These are phyloP conservation scores for Nothoprocta perdicaria DNA, from an alignment of 2,113 vertebrate species.

Conservation along the genomic window DNA sequence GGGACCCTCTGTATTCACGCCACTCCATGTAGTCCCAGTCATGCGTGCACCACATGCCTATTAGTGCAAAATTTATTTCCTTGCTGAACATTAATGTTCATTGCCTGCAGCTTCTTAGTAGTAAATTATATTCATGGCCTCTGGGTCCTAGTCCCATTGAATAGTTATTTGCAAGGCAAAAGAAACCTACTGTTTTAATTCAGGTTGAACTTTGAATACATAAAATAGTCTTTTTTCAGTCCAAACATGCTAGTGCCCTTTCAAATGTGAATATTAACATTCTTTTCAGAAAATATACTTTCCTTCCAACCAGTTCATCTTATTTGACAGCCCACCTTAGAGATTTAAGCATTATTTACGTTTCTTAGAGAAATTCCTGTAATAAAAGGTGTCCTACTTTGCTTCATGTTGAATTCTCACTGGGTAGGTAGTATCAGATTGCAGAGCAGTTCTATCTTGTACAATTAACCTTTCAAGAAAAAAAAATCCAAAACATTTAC, in stretches of 20 bases:
- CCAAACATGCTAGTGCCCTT: neutral
- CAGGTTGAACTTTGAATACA: neutral
- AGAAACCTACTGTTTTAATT: neutral
- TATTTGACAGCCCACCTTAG: neutral
- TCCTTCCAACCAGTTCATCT: neutral
- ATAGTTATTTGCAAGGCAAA: conserved; percentile 48
- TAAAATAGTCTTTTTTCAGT: conserved; percentile 6
- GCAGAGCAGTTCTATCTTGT: neutral
- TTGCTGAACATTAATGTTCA: neutral
- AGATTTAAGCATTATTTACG: neutral
- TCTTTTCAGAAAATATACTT: neutral
- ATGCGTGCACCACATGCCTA: fast-evolving
- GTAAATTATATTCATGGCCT: conserved; percentile 41
- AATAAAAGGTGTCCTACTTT: neutral
- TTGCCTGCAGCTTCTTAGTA: neutral
- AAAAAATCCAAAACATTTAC: neutral
- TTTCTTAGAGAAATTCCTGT: neutral
- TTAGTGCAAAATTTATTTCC: neutral
- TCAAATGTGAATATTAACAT: conserved; percentile 15
- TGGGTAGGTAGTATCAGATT: neutral
- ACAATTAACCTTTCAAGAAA: neutral
- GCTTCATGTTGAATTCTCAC: neutral
- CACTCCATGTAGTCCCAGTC: neutral
- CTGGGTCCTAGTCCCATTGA: neutral
- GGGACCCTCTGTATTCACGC: neutral